phyloP scores from a whole-genome alignment of 2,888 invertebrate species.

The Troides helena region DNA sequence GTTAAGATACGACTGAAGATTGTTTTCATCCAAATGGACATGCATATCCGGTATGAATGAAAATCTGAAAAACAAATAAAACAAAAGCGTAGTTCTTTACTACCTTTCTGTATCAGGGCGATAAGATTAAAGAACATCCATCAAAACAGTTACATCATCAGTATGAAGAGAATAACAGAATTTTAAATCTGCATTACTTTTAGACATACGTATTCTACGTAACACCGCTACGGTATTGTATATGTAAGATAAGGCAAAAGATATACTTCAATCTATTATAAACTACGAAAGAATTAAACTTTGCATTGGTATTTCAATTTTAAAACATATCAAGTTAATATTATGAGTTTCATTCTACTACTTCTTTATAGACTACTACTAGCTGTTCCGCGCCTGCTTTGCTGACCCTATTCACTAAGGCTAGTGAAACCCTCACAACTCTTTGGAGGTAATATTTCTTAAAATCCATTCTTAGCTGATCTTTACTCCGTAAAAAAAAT shows the following conservation, averaged over 20 bases:
- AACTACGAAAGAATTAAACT: neutral
- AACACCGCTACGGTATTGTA: neutral
- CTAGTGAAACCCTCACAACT: too few relatives aligned
- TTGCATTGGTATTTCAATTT: neutral
- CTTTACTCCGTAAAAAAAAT: too few relatives aligned
- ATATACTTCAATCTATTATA: neutral
- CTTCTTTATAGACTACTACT: too few relatives aligned
- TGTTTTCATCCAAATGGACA: too few relatives aligned
- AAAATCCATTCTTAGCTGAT: too few relatives aligned
- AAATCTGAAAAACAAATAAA: neutral
- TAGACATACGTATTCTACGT: neutral
- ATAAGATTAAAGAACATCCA: neutral
- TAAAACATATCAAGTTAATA: too few relatives aligned
- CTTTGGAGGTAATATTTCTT: too few relatives aligned
- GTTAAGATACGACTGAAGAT: too few relatives aligned
- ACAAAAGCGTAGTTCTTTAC: neutral
- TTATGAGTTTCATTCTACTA: too few relatives aligned
- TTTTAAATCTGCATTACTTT: neutral
- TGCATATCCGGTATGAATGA: neutral
- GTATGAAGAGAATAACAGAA: neutral
- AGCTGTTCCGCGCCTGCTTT: too few relatives aligned
- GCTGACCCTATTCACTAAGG: too few relatives aligned
- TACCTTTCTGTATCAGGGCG: neutral
- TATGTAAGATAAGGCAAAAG: neutral
- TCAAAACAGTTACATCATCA: neutral